Base-by-base conservation (phyloP, 1,140 invertebrate species). In the Drosophila cardini region DNA sequence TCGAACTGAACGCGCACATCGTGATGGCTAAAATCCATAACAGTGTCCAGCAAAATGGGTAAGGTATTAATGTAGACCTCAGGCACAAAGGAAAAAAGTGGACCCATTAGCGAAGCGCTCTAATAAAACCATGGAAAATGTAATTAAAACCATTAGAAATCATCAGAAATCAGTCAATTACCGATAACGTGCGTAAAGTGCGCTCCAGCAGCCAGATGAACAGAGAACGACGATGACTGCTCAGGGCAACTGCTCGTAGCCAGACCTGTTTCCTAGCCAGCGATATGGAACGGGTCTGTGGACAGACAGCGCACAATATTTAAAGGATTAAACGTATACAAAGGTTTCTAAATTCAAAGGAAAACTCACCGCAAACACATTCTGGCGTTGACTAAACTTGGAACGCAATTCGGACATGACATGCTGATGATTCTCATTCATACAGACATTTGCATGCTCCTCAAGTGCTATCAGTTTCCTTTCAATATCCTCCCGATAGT, bases 1-100 rank as follows among this genome's bases (percentile, higher is more conserved):
- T 92, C 90, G 26, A 91, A 91, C 63, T 92, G 90, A 1, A 81
- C 62, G 21, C 63, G 65, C 9, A 91, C 71, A 30, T 92, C 91
- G 38, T 92, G 91, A 77, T 91, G 78, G 52, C 79, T 85, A 16
- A 96, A 90, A 86, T 97, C 95, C 53, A 96, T 93, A 48, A 96
- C 93, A 6, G 95, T 94, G 60, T 97, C 96, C 34, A 92, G 50
- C 21, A 92, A 40, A 30, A 92, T 91, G 2, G 91, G 91, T 16
- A 92, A 48, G 10, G 86, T 85, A 80, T 92, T 92, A 6, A 97
- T 93, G 89, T 97, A 97, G 84, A 96, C 96, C 72, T 97, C 96
- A 2, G 97, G 97, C 11, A 97, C 94, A 90, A 97, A 97, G 8
- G 94, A 94, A 91, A 97, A 97, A 34, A 97, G 93, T 4, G 94